These are phyloP conservation scores for Prunella strophiata DNA, from an alignment of 2,797 vertebrate genomes.

Conservation along the genomic window DNA sequence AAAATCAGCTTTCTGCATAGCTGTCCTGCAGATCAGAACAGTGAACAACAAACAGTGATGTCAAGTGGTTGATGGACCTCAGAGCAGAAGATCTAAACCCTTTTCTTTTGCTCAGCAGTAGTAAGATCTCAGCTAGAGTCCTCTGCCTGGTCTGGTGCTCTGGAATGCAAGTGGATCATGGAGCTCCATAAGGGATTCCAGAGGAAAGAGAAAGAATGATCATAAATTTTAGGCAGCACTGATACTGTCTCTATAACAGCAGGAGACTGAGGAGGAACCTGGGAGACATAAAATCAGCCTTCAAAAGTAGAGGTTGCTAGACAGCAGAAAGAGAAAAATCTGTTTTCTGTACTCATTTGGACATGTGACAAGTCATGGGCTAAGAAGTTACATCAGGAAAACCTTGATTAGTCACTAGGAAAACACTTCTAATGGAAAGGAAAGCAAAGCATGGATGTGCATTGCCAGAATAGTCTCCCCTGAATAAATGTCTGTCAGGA, in stretches of 20 bases:
- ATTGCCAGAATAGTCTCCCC: background rate
- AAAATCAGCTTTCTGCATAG: background rate
- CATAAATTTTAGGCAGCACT: background rate
- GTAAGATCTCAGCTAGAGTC: background rate
- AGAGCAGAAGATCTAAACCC: background rate
- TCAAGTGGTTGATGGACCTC: background rate
- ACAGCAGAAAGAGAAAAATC: background rate
- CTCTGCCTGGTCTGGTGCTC: background rate
- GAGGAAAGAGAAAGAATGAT: background rate
- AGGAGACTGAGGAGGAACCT: background rate
- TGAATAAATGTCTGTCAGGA: background rate
- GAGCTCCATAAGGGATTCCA: background rate
- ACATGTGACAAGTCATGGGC: background rate
- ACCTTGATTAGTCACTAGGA: background rate
- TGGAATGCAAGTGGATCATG: background rate
- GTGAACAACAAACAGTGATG: background rate
- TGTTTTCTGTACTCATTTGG: background rate
- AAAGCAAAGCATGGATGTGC: background rate
- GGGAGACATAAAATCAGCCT: background rate
- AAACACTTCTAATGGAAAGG: constrained; percentile 1
- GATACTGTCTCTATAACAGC: background rate
- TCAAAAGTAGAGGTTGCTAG: background rate
- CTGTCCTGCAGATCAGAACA: background rate
- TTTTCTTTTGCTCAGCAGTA: background rate
- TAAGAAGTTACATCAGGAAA: background rate